phyloP scores from a whole-genome alignment of 64 coral and sea anemone genomes.

The Hydrozoanthus tunicans region DNA sequence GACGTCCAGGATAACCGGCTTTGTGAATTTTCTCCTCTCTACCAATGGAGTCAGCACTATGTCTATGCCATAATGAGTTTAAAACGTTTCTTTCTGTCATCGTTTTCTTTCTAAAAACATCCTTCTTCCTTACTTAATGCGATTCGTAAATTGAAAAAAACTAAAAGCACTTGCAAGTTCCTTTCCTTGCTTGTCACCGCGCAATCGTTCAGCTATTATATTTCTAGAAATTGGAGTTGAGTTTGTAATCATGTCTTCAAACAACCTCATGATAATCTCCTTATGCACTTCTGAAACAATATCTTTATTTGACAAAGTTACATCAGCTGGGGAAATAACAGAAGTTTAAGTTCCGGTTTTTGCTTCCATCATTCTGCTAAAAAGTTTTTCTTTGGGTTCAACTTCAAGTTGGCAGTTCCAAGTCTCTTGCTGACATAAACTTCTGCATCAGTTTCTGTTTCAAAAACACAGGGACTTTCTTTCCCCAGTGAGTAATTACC shows the following conservation, averaged over 20 bases:
- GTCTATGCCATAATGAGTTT: background rate
- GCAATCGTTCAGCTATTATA: slow-evolving; percentile 13
- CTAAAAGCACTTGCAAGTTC: slow-evolving; percentile 1
- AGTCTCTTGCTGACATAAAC: too few species aligned
- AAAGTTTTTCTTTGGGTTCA: slow-evolving; percentile 12
- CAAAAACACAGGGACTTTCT: too few species aligned
- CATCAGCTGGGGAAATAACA: slow-evolving; percentile 45
- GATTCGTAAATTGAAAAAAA: slow-evolving; percentile 34
- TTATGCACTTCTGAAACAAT: slow-evolving; percentile 41
- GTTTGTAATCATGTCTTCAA: slow-evolving; percentile 45
- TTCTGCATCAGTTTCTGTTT: too few species aligned
- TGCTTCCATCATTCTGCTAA: slow-evolving; percentile 7
- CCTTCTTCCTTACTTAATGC: slow-evolving; percentile 62
- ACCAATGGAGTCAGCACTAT: too few species aligned
- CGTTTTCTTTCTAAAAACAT: slow-evolving; percentile 23
- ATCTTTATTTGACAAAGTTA: slow-evolving; percentile 15
- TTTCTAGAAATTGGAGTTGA: slow-evolving; percentile 28
- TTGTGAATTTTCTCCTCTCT: background rate
- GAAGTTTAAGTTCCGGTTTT: slow-evolving; percentile 23
- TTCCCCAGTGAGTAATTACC: background rate
- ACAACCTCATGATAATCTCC: slow-evolving; percentile 23
- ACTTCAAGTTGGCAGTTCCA: background rate
- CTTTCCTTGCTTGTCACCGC: slow-evolving; percentile 20
- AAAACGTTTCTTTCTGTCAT: background rate
- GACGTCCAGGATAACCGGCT: too few species aligned